Percentiles rank a stretch among this genome's conserved stretches.
Evolutionary conservation across 2,113 vertebrate species (phyloP).

Genomic region (Psilopogon haemacephalus): DNA sequence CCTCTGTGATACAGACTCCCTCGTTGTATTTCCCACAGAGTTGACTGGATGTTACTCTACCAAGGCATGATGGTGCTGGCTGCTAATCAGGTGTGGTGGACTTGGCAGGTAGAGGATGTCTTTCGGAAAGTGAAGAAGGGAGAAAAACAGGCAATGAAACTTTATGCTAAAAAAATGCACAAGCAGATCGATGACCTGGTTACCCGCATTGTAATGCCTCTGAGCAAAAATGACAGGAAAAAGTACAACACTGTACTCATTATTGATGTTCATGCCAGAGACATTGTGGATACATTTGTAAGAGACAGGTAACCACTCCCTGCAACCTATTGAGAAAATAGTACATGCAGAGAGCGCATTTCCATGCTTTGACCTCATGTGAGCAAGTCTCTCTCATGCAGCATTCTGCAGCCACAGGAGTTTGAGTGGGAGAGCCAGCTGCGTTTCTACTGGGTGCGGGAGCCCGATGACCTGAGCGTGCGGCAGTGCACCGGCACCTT

Average conservation of each 20-base stretch:
- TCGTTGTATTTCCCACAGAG: slow-evolving; percentile 64
- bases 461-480: slow-evolving; percentile 84
- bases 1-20: background rate
- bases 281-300: slow-evolving; percentile 91
- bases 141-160: slow-evolving; percentile 87
- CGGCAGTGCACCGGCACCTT: slow-evolving; percentile 92
- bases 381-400: slow-evolving; percentile 10
- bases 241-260: slow-evolving; percentile 96
- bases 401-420: slow-evolving; percentile 88
- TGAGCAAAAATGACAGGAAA: slow-evolving; percentile 87
- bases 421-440: slow-evolving; percentile 98
- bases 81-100: slow-evolving; percentile 98
- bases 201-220: slow-evolving; percentile 79
- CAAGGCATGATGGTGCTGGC: slow-evolving; percentile 96
- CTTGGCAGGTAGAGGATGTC: slow-evolving; percentile 94
- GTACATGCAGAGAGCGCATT: fast-evolving
- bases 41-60: slow-evolving; percentile 95
- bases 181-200: slow-evolving; percentile 90
- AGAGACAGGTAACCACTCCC: slow-evolving; percentile 76
- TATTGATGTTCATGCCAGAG: slow-evolving; percentile 94
- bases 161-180: slow-evolving; percentile 88
- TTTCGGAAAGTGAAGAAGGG: slow-evolving; percentile 84
- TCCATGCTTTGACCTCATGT: background rate
- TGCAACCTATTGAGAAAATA: fast-evolving
- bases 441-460: slow-evolving; percentile 90